These are phyloP conservation scores for Calonectris borealis DNA, from an alignment of 2,113 vertebrate genomes.

Conservation along the genomic window DNA sequence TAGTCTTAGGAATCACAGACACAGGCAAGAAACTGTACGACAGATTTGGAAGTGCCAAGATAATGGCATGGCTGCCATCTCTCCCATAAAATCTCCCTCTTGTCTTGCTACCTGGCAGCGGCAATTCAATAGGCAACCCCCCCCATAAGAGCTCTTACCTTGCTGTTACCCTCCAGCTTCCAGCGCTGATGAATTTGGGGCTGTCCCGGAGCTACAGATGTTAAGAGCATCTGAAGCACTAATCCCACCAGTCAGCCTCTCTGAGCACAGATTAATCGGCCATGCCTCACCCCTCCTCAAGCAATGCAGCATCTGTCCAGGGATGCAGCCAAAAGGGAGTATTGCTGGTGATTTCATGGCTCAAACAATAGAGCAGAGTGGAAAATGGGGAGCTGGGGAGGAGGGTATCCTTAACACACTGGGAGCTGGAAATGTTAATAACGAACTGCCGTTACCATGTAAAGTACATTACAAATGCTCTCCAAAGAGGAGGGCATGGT, in stretches of 20 bases:
- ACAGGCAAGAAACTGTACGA: background rate
- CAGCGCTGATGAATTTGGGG: constrained; percentile 8
- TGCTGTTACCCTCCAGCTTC: background rate
- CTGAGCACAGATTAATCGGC: constrained; percentile 30
- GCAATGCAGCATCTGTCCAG: constrained; percentile 47
- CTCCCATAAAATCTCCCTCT: background rate
- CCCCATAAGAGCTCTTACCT: constrained; percentile 26
- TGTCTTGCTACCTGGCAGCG: background rate
- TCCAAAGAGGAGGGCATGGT: background rate
- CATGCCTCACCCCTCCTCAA: constrained; percentile 8
- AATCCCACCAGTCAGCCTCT: constrained; percentile 54
- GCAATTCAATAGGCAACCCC: background rate
- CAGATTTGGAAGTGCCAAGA: background rate
- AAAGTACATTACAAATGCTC: background rate
- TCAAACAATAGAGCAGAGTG: background rate
- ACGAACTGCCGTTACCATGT: too few relatives aligned
- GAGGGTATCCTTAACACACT: background rate
- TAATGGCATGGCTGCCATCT: background rate
- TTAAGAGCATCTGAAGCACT: constrained; percentile 40
- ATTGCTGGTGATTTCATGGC: background rate
- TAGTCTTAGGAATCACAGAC: background rate
- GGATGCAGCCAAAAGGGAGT: background rate
- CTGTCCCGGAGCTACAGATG: constrained; percentile 41
- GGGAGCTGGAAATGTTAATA: background rate
- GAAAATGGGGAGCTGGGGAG: background rate